A percentile compares a stretch with the other conserved stretches of the same genome.
phyloP scores from a whole-genome alignment of 2,888 invertebrate genomes.

The Perizoma flavofasciatum region DNA sequence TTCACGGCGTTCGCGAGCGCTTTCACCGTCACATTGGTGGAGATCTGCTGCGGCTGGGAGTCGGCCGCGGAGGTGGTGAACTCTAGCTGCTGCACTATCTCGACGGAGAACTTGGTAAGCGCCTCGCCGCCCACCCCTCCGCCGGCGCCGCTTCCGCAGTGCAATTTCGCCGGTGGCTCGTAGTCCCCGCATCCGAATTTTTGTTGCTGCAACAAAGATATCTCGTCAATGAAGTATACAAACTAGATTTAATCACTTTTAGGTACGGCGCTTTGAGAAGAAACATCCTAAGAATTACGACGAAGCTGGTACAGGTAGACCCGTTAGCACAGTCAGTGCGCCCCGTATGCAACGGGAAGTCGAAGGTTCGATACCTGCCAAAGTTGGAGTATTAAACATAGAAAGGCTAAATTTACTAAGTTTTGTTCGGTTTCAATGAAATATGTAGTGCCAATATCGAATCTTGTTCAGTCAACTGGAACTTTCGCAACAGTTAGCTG shows the following conservation, averaged over 20 bases:
- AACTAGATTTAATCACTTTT: background rate
- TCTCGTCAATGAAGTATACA: background rate
- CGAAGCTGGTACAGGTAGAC: too few relatives aligned
- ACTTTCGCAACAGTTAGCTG: background rate
- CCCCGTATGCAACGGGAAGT: too few relatives aligned
- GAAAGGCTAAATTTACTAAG: too few relatives aligned
- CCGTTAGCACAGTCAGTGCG: too few relatives aligned
- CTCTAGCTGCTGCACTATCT: constrained; percentile 95
- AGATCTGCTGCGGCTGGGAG: constrained; percentile 94
- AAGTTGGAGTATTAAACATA: too few relatives aligned
- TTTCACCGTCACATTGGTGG: constrained; percentile 96
- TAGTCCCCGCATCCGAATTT: constrained; percentile 90
- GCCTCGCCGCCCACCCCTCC: constrained; percentile 78
- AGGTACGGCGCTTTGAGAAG: too few relatives aligned
- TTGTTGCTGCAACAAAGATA: constrained; percentile 88
- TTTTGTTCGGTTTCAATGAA: too few relatives aligned
- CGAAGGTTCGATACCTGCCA: too few relatives aligned
- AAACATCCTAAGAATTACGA: too few relatives aligned
- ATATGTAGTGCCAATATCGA: too few relatives aligned
- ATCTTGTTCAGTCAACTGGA: too few relatives aligned
- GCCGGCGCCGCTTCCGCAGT: constrained; percentile 77
- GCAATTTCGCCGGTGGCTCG: constrained; percentile 90
- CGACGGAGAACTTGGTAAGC: constrained; percentile 92
- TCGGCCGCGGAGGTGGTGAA: constrained; percentile 94
- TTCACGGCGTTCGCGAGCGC: constrained; percentile 80